These are phyloP conservation scores for Heliconius cydno DNA, from an alignment of 2,888 invertebrate genomes.

Conservation along the genomic window DNA sequence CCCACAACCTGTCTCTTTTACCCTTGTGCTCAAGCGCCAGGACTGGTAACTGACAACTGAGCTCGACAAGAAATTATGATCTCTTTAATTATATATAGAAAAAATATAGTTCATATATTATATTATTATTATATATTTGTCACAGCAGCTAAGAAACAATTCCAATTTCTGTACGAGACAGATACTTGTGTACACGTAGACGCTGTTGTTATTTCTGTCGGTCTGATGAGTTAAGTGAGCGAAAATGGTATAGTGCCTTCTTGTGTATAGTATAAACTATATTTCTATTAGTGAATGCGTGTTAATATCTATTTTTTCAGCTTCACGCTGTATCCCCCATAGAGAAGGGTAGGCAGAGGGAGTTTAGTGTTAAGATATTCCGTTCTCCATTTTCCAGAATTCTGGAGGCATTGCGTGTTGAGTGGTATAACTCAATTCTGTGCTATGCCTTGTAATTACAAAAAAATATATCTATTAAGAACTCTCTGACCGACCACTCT, in stretches of 20 bases:
- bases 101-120: background rate
- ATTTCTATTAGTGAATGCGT: no score
- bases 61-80: background rate
- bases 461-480: no score
- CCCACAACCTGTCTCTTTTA: no score
- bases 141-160: background rate
- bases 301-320: background rate
- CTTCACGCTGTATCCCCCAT: background rate
- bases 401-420: no score
- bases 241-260: slow-evolving; percentile 1
- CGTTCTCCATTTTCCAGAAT: no score
- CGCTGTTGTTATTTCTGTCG: slow-evolving; percentile 14
- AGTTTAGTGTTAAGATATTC: no score
- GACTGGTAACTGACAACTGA: no score
- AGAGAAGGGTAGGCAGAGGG: no score
- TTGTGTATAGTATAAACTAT: background rate
- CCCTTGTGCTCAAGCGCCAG: no score
- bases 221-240: slow-evolving; percentile 4
- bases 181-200: slow-evolving; percentile 4
- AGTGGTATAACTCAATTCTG: no score
- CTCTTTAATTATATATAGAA: background rate
- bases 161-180: slow-evolving; percentile 6
- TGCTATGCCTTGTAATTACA: no score
- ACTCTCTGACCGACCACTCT: no score
- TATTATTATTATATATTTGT: background rate